These are phyloP conservation scores for Caenorhabditis wallacei DNA, from an alignment of 2,888 invertebrate genomes.

Conservation along the genomic window DNA sequence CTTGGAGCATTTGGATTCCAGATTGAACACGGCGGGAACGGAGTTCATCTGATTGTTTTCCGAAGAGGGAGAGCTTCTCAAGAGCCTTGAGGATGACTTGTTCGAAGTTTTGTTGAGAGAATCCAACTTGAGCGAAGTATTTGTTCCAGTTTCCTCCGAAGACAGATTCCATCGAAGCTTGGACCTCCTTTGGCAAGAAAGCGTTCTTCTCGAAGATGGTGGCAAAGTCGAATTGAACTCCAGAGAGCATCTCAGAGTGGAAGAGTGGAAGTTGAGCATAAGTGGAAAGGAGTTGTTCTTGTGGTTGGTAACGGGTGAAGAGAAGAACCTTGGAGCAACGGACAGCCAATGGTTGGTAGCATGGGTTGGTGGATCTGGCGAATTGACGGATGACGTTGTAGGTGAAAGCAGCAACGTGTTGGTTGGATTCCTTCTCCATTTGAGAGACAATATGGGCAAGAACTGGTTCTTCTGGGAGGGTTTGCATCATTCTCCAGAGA, in stretches of 20 bases:
- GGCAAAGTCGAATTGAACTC: conserved; percentile 70
- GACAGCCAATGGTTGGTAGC: conserved; percentile 66
- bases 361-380: conserved; percentile 72
- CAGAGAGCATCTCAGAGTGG: conserved; percentile 63
- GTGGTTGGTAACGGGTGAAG: conserved; percentile 59
- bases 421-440: conserved; percentile 72
- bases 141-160: conserved; percentile 74
- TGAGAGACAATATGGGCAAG: conserved; percentile 74
- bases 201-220: conserved; percentile 75
- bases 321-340: conserved; percentile 54
- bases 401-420: conserved; percentile 75
- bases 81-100: conserved; percentile 65
- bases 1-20: conserved; percentile 64
- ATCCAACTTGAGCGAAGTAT: conserved; percentile 70
- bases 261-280: conserved; percentile 71
- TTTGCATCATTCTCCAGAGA: conserved; percentile 73
- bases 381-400: conserved; percentile 70
- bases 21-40: conserved; percentile 60
- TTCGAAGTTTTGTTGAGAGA: conserved; percentile 74
- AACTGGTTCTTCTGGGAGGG: conserved; percentile 70
- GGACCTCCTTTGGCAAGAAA: conserved; percentile 66
- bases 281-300: conserved; percentile 54
- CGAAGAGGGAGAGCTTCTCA: conserved; percentile 45
- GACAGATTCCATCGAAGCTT: conserved; percentile 66
- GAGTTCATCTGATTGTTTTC: conserved; percentile 35